Conservation (phyloP, 2,888 invertebrate species). For the Synanthedon formicaeformis region DNA sequence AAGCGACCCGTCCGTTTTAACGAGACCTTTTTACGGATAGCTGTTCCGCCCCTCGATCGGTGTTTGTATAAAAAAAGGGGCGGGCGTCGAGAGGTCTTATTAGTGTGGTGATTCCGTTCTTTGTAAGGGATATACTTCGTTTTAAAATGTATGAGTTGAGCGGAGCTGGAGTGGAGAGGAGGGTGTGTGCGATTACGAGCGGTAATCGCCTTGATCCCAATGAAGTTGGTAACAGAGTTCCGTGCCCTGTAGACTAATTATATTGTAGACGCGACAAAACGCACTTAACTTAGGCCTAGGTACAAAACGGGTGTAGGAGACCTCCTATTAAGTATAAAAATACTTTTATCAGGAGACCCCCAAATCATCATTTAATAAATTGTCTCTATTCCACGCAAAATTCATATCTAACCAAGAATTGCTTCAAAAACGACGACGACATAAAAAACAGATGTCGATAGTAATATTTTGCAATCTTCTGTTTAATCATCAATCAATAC, state of each 20-base stretch:
- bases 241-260: constrained; percentile 22
- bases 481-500: no score
- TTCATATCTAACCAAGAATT: no score
- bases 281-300: no score
- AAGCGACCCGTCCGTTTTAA: constrained; percentile 14
- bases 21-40: constrained; percentile 27
- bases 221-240: constrained; percentile 57
- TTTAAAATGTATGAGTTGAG: constrained; percentile 21
- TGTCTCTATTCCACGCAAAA: no score
- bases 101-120: constrained; percentile 20
- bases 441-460: no score
- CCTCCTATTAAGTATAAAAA: no score
- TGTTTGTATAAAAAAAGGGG: constrained; percentile 11
- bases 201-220: constrained; percentile 64
- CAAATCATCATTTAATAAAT: constrained; percentile 6
- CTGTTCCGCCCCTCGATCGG: constrained; percentile 20
- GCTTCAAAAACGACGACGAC: no score
- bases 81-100: constrained; percentile 21
- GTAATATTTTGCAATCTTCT: no score
- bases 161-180: constrained; percentile 45
- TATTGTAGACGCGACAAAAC: constrained; percentile 14
- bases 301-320: no score
- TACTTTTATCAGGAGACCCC: no score
- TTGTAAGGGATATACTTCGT: constrained; percentile 31
- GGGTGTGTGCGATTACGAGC: constrained; percentile 55